phyloP scores from a whole-genome alignment of 53 echinoderm and acorn worm species.

The Holothuria leucospilota region DNA sequence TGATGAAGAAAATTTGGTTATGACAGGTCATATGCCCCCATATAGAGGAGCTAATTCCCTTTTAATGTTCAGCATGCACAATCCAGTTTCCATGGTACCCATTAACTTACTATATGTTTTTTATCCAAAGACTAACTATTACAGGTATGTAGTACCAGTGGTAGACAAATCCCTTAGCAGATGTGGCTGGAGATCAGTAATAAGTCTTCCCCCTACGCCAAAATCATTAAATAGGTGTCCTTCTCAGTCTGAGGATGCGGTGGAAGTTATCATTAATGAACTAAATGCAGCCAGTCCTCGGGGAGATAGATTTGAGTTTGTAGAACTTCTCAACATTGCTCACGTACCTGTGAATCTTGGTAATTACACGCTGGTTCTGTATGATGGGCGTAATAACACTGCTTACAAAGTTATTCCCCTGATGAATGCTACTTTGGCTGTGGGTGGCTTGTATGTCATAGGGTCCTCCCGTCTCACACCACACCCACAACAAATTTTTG shows the following conservation, averaged over 20 bases:
- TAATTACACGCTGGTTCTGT: conserved; percentile 82
- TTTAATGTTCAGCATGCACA: not conserved
- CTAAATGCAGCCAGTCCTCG: conserved; percentile 79
- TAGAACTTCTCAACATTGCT: conserved; percentile 85
- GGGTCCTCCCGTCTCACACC: conserved; percentile 74
- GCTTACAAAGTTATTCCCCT: conserved; percentile 75
- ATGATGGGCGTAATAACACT: conserved; percentile 69
- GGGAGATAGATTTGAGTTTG: conserved; percentile 73
- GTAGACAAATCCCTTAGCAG: not conserved
- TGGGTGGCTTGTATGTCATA: conserved; percentile 67
- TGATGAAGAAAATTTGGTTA: not conserved
- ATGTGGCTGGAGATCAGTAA: not conserved
- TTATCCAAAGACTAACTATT: not conserved
- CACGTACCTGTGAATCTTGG: conserved; percentile 54
- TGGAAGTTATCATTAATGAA: conserved; percentile 79
- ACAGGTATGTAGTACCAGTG: not conserved
- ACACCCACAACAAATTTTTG: conserved; percentile 62
- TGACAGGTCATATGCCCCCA: not conserved
- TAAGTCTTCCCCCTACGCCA: not conserved
- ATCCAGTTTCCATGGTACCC: not conserved
- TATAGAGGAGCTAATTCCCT: not conserved
- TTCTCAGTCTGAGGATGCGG: not conserved
- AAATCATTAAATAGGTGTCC: conserved; percentile 8
- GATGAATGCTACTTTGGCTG: conserved; percentile 52
- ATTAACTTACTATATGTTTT: too few relatives aligned